Conservation (phyloP, 2,113 vertebrate species). For the Pontoporia blainvillei region DNA sequence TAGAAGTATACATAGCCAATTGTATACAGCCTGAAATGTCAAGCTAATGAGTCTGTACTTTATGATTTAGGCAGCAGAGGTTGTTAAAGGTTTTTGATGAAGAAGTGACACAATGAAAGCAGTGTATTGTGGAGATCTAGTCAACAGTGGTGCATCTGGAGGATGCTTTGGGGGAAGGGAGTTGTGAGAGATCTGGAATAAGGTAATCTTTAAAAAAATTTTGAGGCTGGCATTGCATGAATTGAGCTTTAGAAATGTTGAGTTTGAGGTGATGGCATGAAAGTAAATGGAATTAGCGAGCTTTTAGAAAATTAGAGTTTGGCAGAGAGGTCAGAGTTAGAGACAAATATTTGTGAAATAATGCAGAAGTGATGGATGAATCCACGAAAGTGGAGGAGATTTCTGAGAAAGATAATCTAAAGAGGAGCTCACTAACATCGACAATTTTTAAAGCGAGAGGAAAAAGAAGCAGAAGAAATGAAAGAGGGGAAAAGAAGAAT, state of each 20-base stretch:
- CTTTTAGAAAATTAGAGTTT: not conserved
- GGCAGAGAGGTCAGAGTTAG: not conserved
- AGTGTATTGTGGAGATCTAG: not conserved
- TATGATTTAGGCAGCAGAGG: not conserved
- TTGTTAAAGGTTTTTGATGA: not conserved
- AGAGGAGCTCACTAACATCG: not conserved
- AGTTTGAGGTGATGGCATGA: not conserved
- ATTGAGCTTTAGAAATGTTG: not conserved
- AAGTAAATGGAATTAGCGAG: not conserved
- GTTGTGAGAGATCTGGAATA: not conserved
- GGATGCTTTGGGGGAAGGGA: not conserved
- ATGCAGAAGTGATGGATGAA: not conserved
- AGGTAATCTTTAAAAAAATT: not conserved
- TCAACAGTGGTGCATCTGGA: not conserved
- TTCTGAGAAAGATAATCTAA: not conserved
- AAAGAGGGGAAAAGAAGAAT: not conserved
- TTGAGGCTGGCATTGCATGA: not conserved
- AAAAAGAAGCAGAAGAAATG: not conserved
- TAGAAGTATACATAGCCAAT: not conserved
- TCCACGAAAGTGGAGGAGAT: not conserved
- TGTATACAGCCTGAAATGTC: not conserved
- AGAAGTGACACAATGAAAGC: not conserved
- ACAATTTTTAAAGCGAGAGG: not conserved
- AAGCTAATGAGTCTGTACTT: not conserved
- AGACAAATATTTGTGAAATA: not conserved